Evolutionary conservation across 1,140 invertebrate genomes (phyloP), one percentile per base, ranked within the genome.

Genomic region (Trialeurodes vaporariorum): DNA sequence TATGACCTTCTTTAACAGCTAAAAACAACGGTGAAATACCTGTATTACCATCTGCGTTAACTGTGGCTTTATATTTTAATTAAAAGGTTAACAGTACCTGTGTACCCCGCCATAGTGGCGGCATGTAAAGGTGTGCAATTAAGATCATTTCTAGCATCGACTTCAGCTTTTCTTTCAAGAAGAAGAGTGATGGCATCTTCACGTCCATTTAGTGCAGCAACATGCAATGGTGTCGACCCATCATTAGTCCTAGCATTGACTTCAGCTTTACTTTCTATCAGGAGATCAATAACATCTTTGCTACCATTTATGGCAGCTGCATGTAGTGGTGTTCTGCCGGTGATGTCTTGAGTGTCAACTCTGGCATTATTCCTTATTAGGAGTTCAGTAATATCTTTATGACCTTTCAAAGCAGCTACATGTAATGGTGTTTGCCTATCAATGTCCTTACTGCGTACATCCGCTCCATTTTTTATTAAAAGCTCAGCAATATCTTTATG

Each of bases 381-480:
- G 69, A 87, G 80, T 73, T 85, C 81, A 12, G 88, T 85, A 71
- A 90, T 85, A 62, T 75, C 73, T 13, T 70, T 65, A 64, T 79
- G 71, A 5, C 75, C 79, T 22, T 75, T 62, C 23, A 73, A 69
- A 22, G 75, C 76, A 25, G 79, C 79, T 24, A 80, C 69, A 71
- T 79, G 77, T 25, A 80, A 72, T 24, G 79, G 75, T 25, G 77
- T 79, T 27, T 77, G 70, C 70, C 73, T 75, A 61, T 78, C 75
- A 27, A 71, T 24, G 77, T 78, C 79, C 24, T 84, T 79, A 1
- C 92, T 78, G 2, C 90, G 78, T 69, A 89, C 87, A 70, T 92
- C 88, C 70, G 92, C 75, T 70, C 87, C 88, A 73, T 92, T 76
- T 13, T 86, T 76, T 21, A 86, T 70, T 13, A 87, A 74, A 64